These are phyloP conservation scores for Melangyna quadrimaculata DNA, from an alignment of 2,888 invertebrate species.

Conservation along the genomic window DNA sequence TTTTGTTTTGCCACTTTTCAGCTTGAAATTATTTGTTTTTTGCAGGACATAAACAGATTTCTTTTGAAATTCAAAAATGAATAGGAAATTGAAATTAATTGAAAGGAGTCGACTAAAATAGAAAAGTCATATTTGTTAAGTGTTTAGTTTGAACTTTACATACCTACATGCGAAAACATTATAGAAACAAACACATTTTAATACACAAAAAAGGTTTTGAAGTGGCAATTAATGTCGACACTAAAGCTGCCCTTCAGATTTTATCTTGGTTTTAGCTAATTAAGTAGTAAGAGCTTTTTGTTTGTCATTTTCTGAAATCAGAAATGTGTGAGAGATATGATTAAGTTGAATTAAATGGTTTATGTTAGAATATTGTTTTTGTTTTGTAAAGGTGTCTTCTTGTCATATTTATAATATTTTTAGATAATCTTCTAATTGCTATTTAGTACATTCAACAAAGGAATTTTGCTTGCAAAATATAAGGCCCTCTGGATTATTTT, in stretches of 20 bases:
- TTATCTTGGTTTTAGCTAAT: slow-evolving; percentile 28
- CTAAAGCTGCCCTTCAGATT: slow-evolving; percentile 22
- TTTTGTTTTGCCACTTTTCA: background rate
- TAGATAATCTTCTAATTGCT: background rate
- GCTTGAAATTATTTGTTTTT: background rate
- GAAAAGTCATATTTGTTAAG: slow-evolving; percentile 43
- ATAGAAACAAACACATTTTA: background rate
- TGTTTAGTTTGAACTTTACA: background rate
- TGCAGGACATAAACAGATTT: background rate
- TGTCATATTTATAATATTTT: background rate
- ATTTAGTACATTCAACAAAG: no score
- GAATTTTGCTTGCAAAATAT: no score
- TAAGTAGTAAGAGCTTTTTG: slow-evolving; percentile 15
- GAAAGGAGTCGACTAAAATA: background rate
- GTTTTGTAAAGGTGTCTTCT: background rate
- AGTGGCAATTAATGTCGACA: slow-evolving; percentile 60
- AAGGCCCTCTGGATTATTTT: no score
- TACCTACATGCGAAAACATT: no score
- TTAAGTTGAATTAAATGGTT: slow-evolving; percentile 15
- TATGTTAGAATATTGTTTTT: background rate
- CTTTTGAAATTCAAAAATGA: background rate
- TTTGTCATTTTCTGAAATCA: background rate
- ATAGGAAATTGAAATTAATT: background rate
- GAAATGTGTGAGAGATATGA: slow-evolving; percentile 8
- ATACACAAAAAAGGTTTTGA: slow-evolving; percentile 28